These are phyloP conservation scores for Eriosoma lanigerum DNA, from an alignment of 1,140 invertebrate species.

Conservation along the genomic window DNA sequence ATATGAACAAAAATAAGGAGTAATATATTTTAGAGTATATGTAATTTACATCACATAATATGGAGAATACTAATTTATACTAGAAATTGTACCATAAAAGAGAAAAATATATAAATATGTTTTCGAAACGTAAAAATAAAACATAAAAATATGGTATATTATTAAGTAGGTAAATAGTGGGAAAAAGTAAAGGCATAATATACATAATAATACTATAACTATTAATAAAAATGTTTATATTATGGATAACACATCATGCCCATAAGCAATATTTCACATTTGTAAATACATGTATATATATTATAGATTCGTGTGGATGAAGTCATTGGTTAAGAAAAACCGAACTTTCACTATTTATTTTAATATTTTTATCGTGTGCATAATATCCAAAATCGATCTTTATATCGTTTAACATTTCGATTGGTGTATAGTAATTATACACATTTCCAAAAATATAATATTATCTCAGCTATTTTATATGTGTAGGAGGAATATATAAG, in stretches of 20 bases:
- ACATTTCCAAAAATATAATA: too few relatives aligned
- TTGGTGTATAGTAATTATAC: background rate
- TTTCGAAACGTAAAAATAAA: slow-evolving; percentile 19
- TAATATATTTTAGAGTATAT: too few relatives aligned
- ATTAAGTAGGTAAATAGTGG: background rate
- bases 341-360: slow-evolving; percentile 41
- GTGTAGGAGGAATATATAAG: too few relatives aligned
- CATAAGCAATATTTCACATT: slow-evolving; percentile 27
- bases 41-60: too few relatives aligned
- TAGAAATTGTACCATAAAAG: background rate
- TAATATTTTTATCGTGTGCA: slow-evolving; percentile 1
- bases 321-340: slow-evolving; percentile 37
- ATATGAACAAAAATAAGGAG: too few relatives aligned
- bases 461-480: too few relatives aligned
- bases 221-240: background rate
- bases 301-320: background rate
- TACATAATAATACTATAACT: background rate
- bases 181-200: background rate
- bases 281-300: background rate
- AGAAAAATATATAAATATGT: background rate
- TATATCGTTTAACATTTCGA: background rate
- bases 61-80: too few relatives aligned
- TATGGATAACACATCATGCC: background rate
- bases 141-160: background rate
- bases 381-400: background rate